These are phyloP conservation scores for Hypercompe scribonia DNA, from an alignment of 2,888 invertebrate species.

Conservation along the genomic window DNA sequence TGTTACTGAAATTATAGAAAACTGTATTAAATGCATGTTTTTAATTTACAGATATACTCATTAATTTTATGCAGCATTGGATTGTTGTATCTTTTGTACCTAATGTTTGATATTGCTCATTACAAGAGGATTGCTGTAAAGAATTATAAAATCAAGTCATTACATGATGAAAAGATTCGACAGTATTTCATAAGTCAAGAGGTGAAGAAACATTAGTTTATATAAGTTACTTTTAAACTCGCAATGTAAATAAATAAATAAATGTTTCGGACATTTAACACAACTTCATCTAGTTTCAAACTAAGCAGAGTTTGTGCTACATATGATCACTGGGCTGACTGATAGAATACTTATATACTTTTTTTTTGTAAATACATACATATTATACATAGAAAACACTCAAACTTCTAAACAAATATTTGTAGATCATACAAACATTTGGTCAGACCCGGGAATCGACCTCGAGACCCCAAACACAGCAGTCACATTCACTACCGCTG, in stretches of 20 bases:
- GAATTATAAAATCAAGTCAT: conserved; percentile 74
- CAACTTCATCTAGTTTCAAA: too few species aligned
- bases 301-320: too few species aligned
- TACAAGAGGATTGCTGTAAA: conserved; percentile 84
- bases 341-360: too few species aligned
- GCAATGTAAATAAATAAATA: neutral
- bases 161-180: conserved; percentile 72
- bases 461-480: too few species aligned
- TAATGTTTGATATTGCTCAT: conserved; percentile 88
- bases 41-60: conserved; percentile 87
- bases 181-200: conserved; percentile 79
- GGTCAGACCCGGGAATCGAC: too few species aligned
- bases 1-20: neutral
- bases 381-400: too few species aligned
- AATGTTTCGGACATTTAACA: too few species aligned
- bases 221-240: neutral
- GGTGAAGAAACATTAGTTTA: conserved; percentile 55
- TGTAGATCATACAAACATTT: too few species aligned
- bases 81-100: conserved; percentile 87
- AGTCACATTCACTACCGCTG: too few species aligned
- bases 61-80: conserved; percentile 86
- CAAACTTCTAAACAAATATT: too few species aligned
- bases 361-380: too few species aligned
- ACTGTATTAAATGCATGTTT: neutral
- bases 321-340: too few species aligned